Conservation (phyloP, 2,113 vertebrate genomes). For the Nyctibius bracteatus region DNA sequence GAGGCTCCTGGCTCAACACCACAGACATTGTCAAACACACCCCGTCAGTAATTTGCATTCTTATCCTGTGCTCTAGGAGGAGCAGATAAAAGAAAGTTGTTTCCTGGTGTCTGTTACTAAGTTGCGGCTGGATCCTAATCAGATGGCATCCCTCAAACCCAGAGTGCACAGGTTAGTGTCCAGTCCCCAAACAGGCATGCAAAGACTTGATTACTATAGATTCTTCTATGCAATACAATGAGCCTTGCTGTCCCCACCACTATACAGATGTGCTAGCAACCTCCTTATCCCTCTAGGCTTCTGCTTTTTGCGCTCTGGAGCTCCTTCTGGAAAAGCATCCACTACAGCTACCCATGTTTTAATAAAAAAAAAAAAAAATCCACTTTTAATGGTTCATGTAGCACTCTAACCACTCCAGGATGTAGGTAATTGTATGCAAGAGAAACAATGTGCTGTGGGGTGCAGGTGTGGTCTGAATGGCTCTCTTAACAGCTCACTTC, state of each 20-base stretch:
- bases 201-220: neutral
- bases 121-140: neutral
- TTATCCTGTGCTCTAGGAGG: neutral
- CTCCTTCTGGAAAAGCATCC: neutral
- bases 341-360: neutral
- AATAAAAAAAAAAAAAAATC: neutral
- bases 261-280: no score
- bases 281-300: neutral
- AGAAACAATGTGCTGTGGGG: neutral
- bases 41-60: neutral
- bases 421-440: neutral
- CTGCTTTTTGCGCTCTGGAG: neutral
- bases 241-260: neutral
- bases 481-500: neutral
- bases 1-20: neutral
- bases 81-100: neutral
- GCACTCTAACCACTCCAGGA: slow-evolving; percentile 10
- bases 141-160: neutral
- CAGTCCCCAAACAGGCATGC: neutral
- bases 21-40: neutral
- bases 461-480: neutral
- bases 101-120: neutral
- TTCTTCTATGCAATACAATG: neutral
- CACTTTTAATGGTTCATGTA: neutral
- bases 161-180: neutral